Evolutionary conservation across 2,888 invertebrate genomes (phyloP).

Genomic region (Agonopterix alstromeriana): DNA sequence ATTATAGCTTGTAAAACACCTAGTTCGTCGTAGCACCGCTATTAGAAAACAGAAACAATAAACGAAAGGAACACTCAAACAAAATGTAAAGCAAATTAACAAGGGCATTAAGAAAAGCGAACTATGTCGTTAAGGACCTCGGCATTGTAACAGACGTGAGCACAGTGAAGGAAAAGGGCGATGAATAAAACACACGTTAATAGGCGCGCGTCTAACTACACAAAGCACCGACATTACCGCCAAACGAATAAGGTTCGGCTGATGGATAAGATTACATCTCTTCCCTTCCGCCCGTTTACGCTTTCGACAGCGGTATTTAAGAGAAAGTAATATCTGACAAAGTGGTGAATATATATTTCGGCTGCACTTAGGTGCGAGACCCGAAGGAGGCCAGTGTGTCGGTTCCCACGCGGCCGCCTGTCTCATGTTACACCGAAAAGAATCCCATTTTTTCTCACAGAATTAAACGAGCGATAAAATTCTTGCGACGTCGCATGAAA

Average conservation of each 20-base stretch:
- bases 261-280: slow-evolving; percentile 65
- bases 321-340: slow-evolving; percentile 67
- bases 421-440: slow-evolving; percentile 65
- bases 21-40: too few relatives aligned
- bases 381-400: slow-evolving; percentile 44
- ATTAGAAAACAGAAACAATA: slow-evolving; percentile 20
- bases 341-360: slow-evolving; percentile 62
- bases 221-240: slow-evolving; percentile 60
- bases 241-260: slow-evolving; percentile 54
- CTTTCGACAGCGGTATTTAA: slow-evolving; percentile 50
- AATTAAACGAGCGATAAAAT: slow-evolving; percentile 76
- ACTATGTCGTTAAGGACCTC: slow-evolving; percentile 50
- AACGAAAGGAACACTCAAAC: slow-evolving; percentile 36
- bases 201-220: slow-evolving; percentile 48
- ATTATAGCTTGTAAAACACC: too few relatives aligned
- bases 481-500: slow-evolving; percentile 76
- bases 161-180: slow-evolving; percentile 46
- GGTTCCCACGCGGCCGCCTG: slow-evolving; percentile 67
- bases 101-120: slow-evolving; percentile 50
- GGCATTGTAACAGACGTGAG: slow-evolving; percentile 41
- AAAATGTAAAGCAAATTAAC: slow-evolving; percentile 50
- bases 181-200: slow-evolving; percentile 67
- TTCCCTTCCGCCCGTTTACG: slow-evolving; percentile 44
- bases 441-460: slow-evolving; percentile 69
- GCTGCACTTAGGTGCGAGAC: slow-evolving; percentile 64